These are phyloP conservation scores for Corythornis cristatus DNA, from an alignment of 2,113 vertebrate species.

Conservation along the genomic window DNA sequence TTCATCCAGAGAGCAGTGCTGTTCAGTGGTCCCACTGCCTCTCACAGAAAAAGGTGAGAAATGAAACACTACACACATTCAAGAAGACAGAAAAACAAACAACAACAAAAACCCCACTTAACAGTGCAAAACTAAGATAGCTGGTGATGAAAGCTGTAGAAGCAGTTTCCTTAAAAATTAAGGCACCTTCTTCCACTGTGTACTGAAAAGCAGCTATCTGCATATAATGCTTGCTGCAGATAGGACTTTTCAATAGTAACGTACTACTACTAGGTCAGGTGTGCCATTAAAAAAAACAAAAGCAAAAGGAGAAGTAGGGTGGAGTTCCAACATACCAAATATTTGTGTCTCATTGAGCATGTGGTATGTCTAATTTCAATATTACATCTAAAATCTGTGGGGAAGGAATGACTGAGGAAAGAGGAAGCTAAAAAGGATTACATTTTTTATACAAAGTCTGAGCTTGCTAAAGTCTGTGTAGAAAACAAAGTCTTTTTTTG, in stretches of 20 bases:
- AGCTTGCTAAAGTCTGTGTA: not conserved
- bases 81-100: not conserved
- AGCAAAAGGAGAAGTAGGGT: rapidly evolving
- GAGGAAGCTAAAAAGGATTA: not conserved
- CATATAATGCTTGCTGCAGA: not conserved
- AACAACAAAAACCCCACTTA: not conserved
- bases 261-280: not conserved
- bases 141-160: not conserved
- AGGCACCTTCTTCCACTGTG: not conserved
- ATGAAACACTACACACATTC: not conserved
- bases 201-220: not conserved
- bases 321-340: not conserved
- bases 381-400: not conserved
- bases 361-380: not conserved
- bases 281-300: not conserved
- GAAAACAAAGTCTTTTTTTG: not conserved
- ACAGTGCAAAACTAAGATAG: not conserved
- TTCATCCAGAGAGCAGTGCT: not conserved
- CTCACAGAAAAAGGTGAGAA: not conserved
- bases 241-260: not conserved
- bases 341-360: not conserved
- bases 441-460: not conserved
- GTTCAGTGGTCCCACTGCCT: not conserved
- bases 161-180: not conserved
- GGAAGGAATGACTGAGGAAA: not conserved